Evolutionary conservation across 2,113 vertebrate genomes (phyloP).

Genomic region (zebrafish (Danio rerio)): GRCz12tu NC_133186.1:6474501-6475000

Average conservation of each 20-base stretch:
- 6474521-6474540: background rate
- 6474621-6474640: constrained; percentile 45
- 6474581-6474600: constrained; percentile 1
- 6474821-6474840: background rate
- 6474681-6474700: constrained; percentile 60
- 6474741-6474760: constrained; percentile 36
- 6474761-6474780: constrained; percentile 26
- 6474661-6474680: constrained; percentile 62
- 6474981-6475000: too few species aligned
- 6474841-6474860: background rate
- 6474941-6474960: too few species aligned
- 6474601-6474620: constrained; percentile 15
- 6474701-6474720: constrained; percentile 59
- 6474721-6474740: constrained; percentile 47
- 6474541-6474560: background rate
- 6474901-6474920: too few species aligned
- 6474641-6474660: constrained; percentile 48
- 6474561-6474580: background rate
- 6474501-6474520: background rate
- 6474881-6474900: too few species aligned
- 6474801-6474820: background rate
- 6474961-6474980: too few species aligned
- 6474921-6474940: too few species aligned
- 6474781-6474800: constrained; percentile 28
- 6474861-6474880: background rate